Evolutionary conservation across 2,113 vertebrate species (phyloP), one percentile per base, ranked within the genome.

Genomic region (Hoplias malabaricus): DNA sequence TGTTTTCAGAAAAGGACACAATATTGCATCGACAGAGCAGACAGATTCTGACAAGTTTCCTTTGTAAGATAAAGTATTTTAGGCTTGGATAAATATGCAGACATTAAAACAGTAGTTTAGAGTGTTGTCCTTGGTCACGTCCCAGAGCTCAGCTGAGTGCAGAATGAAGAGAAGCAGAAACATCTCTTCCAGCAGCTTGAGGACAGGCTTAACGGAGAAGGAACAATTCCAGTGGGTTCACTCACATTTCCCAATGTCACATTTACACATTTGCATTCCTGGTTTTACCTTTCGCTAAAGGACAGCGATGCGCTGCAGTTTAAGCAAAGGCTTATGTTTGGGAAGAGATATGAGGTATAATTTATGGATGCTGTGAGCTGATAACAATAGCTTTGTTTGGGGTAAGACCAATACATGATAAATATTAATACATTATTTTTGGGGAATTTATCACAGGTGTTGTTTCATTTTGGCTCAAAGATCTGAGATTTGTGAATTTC

Each of bases 41-140:
- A 48, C 33, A 25, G 13, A 29, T 72, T 7, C 70, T 63, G 5
- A 46, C 14, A 40, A 81, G 40, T 40, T 59, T 67, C 61, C 53
- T 65, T 46, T 43, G 29, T 29, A 70, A 50, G 4, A 59, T 42
- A 61, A 72, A 67, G 27, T 48, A 68, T 71, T 77, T 38, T 13
- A 31, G 61, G 27, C 71, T 68, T 77, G 61, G 53, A 68, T 81
- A 77, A 68, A 81, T 77, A 77, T 59, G 68, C 68, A 72, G n/a
- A 57, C 42, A 21, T 23, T 42, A 43, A 81, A 73, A 71, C 29
- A 66, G 79, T 76, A 59, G 73, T 66, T 33, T 2, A 36, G 59
- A n/a, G 16, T 36, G 27, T 33, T 14, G 29, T 29, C 66, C 33
- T 34, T 40, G 53, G 25, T 57, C 4, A 7, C 6, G 59, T 77